Base-by-base conservation (phyloP, 2,113 vertebrate species). In the Baryphthengus martii region DNA sequence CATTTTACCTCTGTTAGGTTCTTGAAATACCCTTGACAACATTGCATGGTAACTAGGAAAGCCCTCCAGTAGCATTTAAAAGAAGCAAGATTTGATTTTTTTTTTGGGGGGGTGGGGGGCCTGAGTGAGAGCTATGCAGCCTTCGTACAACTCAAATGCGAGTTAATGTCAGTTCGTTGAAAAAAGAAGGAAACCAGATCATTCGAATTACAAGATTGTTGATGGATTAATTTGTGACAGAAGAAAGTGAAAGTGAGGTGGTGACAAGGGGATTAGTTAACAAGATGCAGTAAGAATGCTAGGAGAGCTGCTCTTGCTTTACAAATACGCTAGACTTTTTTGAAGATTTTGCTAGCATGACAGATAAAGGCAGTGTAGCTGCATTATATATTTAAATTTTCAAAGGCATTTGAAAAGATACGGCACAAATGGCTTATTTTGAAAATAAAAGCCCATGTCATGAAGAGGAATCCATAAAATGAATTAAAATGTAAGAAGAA, bases 381-480 rank as follows among this genome's bases (percentile, higher is more conserved):
- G 85, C 84, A 95, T 93, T 95, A 92, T 80, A 94, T 94, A 95
- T 97, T 90, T 96, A 97, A 97, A 95, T 97, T 96, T 96, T 96
- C 73, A 92, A 85, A 88, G 65, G 45, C 59, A 62, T 94, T 96
- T 94, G 72, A 88, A 97, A 96, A 93, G 93, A 72, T 94, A 61
- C 44, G 25, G 77, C 81, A 95, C 78, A 96, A 95, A 93, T 79
- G 61, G 68, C 90, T 95, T 97, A 93, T 96, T 97, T 96, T 96
- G 96, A 96, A 97, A 97, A 96, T 95, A 97, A 96, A 94, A 96
- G 83, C 72, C 59, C 45, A 55, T 86, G 68, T 73, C 78, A 89
- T 79, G 72, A 89, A 78, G 77, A 74, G 47, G 79, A 87, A 87
- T 76, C 76, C 5, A 18, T 20, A 90, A 93, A 97, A 95, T 88